phyloP scores from a whole-genome alignment of 2,888 invertebrate species.

The Caenorhabditis wallacei region DNA sequence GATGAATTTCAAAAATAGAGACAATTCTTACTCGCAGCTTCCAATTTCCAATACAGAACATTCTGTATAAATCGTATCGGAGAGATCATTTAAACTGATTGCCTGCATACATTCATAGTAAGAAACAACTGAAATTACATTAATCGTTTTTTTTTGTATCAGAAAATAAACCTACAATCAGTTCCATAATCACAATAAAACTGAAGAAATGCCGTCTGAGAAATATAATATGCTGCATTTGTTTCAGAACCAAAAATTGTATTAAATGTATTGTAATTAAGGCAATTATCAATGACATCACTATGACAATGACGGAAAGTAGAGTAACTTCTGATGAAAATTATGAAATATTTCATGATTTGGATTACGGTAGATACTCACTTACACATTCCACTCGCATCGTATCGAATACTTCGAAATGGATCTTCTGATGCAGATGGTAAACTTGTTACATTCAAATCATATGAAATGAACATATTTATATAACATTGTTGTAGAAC shows the following conservation, averaged over 20 bases:
- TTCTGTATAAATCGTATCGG: slow-evolving; percentile 56
- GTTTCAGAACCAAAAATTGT: slow-evolving; percentile 41
- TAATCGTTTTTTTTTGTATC: background rate
- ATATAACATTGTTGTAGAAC: slow-evolving; percentile 51
- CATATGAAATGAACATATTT: slow-evolving; percentile 49
- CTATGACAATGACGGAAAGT: slow-evolving; percentile 46
- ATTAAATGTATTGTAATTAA: slow-evolving; percentile 62
- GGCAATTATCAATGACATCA: slow-evolving; percentile 47
- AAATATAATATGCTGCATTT: slow-evolving; percentile 56
- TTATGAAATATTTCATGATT: background rate
- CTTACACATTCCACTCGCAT: slow-evolving; percentile 58
- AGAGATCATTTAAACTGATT: slow-evolving; percentile 46
- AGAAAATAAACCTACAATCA: slow-evolving; percentile 29
- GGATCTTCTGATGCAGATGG: slow-evolving; percentile 43
- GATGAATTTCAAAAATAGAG: background rate
- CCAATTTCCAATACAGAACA: slow-evolving; percentile 59
- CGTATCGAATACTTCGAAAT: slow-evolving; percentile 38
- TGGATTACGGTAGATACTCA: background rate
- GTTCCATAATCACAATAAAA: slow-evolving; percentile 57
- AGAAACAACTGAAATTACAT: slow-evolving; percentile 46
- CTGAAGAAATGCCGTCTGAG: slow-evolving; percentile 54
- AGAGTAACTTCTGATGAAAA: slow-evolving; percentile 36
- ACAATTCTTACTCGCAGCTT: slow-evolving; percentile 53
- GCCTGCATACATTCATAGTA: slow-evolving; percentile 58
- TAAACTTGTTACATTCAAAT: slow-evolving; percentile 23